Conservation (phyloP, 2,888 invertebrate genomes). For the Neocrepidodera transversa region DNA sequence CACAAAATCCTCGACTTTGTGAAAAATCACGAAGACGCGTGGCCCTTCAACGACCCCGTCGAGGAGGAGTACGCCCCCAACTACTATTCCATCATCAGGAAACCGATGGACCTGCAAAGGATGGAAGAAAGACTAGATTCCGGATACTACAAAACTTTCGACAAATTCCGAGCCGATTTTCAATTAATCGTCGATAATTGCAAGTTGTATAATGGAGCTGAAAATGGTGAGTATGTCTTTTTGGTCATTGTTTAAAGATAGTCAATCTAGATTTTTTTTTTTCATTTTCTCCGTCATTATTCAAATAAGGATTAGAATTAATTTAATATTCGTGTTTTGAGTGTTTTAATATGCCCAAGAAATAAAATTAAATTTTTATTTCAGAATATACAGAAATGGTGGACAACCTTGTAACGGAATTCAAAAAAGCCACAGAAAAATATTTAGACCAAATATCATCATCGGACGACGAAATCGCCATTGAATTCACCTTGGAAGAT, state of each 20-base stretch:
- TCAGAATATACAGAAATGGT: slow-evolving; percentile 90
- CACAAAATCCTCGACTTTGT: slow-evolving; percentile 89
- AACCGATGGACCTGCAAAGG: slow-evolving; percentile 86
- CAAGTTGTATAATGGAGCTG: slow-evolving; percentile 88
- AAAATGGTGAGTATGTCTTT: slow-evolving; percentile 84
- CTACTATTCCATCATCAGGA: slow-evolving; percentile 75
- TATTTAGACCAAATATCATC: slow-evolving; percentile 82
- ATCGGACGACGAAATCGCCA: slow-evolving; percentile 79
- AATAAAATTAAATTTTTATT: too few species aligned
- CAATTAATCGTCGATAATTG: slow-evolving; percentile 93
- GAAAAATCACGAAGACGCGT: slow-evolving; percentile 88
- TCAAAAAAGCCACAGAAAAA: slow-evolving; percentile 81
- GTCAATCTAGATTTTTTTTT: too few species aligned
- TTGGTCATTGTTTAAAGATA: too few species aligned
- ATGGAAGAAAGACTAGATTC: slow-evolving; percentile 88
- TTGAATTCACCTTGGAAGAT: slow-evolving; percentile 67
- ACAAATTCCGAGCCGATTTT: slow-evolving; percentile 87
- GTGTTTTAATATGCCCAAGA: too few species aligned
- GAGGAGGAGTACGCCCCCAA: slow-evolving; percentile 92
- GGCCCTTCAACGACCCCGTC: slow-evolving; percentile 94
- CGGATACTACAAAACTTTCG: slow-evolving; percentile 79
- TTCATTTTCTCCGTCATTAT: too few species aligned
- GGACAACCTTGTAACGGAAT: slow-evolving; percentile 80
- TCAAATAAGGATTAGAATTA: too few species aligned
- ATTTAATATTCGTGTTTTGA: too few species aligned